Evolutionary conservation across 2,797 vertebrate genomes (phyloP).

Genomic region (Oreortyx pictus): DNA sequence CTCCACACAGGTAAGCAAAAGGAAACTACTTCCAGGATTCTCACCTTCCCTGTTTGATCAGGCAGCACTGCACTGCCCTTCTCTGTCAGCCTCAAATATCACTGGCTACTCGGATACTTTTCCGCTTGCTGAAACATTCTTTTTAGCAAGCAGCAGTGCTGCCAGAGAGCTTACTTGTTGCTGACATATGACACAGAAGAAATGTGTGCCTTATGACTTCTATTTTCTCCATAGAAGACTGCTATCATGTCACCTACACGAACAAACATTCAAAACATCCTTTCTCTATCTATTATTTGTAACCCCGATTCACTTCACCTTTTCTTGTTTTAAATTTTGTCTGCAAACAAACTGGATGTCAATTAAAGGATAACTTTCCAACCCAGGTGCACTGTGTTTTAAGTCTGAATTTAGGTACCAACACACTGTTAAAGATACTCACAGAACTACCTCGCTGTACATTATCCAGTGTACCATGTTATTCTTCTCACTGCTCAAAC

Average conservation of each 20-base stretch:
- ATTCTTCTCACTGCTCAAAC: not conserved
- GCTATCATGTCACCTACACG: not conserved
- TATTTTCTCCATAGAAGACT: not conserved
- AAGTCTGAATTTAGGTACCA: not conserved
- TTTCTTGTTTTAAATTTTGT: not conserved
- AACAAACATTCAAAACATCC: not conserved
- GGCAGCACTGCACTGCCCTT: not conserved
- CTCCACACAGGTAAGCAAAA: not conserved
- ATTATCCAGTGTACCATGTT: not conserved
- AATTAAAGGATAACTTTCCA: not conserved
- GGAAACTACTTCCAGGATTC: not conserved
- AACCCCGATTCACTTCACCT: not conserved
- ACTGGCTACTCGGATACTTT: not conserved
- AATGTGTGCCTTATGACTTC: accelerated
- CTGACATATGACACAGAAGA: not conserved
- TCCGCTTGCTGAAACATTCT: not conserved
- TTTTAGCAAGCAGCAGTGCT: not conserved
- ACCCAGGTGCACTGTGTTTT: not conserved
- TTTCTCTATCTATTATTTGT: not conserved
- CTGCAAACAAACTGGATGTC: too few species aligned
- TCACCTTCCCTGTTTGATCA: not conserved
- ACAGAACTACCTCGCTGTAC: not conserved
- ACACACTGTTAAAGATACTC: not conserved
- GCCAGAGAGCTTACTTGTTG: not conserved
- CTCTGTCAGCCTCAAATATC: not conserved